Conservation (phyloP, 2,888 invertebrate species). For the Deilephila porcellus region DNA sequence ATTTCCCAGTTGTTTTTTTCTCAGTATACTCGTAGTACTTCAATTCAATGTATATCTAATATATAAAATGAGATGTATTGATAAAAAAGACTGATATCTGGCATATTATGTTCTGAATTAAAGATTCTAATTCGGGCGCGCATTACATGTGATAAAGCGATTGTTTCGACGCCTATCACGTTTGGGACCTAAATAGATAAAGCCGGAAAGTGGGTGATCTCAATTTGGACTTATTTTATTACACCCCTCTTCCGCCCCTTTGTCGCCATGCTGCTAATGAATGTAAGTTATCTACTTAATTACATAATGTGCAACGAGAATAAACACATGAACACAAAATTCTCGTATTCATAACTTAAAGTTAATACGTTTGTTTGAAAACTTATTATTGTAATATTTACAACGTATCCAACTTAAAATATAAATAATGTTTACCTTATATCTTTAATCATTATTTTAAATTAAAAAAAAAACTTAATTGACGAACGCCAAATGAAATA, state of each 20-base stretch:
- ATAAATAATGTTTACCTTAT: too few relatives aligned
- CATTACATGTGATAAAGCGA: constrained; percentile 5
- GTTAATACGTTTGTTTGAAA: too few relatives aligned
- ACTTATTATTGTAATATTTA: background rate
- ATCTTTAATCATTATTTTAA: too few relatives aligned
- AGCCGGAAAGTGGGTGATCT: constrained; percentile 20
- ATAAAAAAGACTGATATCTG: background rate
- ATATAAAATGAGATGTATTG: background rate
- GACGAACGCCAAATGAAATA: too few relatives aligned
- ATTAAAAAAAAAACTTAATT: too few relatives aligned
- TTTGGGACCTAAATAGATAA: constrained; percentile 23
- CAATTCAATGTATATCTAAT: background rate
- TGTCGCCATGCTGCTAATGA: background rate
- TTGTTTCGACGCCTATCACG: constrained; percentile 15
- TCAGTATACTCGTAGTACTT: background rate
- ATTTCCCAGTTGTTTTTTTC: too few relatives aligned
- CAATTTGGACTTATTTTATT: constrained; percentile 21
- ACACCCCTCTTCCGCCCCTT: background rate
- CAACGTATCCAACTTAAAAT: too few relatives aligned
- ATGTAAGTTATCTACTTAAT: background rate
- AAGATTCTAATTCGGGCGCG: constrained; percentile 13
- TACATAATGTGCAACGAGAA: background rate
- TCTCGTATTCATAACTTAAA: too few relatives aligned
- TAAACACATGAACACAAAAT: background rate
- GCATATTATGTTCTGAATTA: constrained; percentile 1